Evolutionary conservation across 2,797 vertebrate genomes (phyloP).

Genomic region (Furcifer pardalis): DNA sequence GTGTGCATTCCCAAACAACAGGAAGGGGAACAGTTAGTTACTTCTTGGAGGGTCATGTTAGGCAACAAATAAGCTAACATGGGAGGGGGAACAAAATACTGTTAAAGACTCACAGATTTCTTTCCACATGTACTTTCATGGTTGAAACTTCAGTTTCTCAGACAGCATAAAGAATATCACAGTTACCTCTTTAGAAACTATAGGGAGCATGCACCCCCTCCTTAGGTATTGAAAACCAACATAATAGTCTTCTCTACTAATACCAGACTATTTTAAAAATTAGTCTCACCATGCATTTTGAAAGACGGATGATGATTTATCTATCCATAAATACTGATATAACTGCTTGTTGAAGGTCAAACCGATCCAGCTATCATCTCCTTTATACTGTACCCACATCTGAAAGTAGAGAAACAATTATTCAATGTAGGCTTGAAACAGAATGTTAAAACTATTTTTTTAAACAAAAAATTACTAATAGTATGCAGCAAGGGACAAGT

Average conservation of each 20-base stretch:
- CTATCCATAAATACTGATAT: conserved; percentile 27
- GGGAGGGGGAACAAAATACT: no score
- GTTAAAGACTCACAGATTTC: no score
- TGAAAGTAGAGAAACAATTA: conserved; percentile 5
- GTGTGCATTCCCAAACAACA: no score
- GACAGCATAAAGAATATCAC: no score
- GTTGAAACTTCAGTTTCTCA: no score
- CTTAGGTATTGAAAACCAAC: background rate
- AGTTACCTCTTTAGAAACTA: no score
- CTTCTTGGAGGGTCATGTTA: no score
- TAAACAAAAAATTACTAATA: no score
- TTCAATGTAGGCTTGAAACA: background rate
- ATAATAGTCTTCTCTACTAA: background rate
- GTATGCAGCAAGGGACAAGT: no score
- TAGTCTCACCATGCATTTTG: conserved; percentile 40
- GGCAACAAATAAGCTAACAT: no score
- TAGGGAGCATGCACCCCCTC: background rate
- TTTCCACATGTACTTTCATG: no score
- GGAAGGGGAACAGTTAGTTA: no score
- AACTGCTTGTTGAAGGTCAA: conserved; percentile 17
- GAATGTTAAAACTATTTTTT: background rate
- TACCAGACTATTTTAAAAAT: background rate
- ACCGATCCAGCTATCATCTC: conserved; percentile 41
- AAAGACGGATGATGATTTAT: conserved; percentile 23
- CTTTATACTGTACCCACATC: conserved; percentile 40